Evolutionary conservation across 2,797 vertebrate genomes (phyloP).

Genomic region (Buceros bicornis): DNA sequence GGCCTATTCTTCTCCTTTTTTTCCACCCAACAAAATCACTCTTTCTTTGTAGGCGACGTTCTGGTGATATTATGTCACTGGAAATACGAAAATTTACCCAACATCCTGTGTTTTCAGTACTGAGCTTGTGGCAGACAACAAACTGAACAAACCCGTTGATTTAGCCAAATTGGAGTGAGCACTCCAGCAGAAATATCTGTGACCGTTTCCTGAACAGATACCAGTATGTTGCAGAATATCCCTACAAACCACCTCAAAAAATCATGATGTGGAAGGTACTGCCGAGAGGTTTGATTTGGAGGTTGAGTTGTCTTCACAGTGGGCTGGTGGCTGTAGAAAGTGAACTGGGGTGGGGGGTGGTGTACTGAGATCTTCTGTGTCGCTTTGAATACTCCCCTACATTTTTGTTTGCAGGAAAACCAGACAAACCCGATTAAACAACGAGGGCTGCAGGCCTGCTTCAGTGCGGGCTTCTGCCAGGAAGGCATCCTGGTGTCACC

Average conservation of each 20-base stretch:
- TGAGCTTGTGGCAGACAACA: slow-evolving; percentile 1
- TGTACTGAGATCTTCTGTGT: neutral
- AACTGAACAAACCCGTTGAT: neutral
- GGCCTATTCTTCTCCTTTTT: slow-evolving; percentile 68
- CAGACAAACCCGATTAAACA: neutral
- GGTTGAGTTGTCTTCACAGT: neutral
- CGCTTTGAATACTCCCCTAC: neutral
- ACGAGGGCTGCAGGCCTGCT: neutral
- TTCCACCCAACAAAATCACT: slow-evolving; percentile 25
- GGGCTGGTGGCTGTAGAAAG: neutral
- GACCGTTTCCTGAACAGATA: neutral
- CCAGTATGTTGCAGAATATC: neutral
- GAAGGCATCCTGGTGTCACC: neutral
- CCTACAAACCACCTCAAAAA: neutral
- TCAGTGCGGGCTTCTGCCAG: neutral
- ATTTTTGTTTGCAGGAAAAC: neutral
- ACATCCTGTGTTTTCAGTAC: neutral
- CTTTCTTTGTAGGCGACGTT: slow-evolving; percentile 59
- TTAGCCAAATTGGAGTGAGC: neutral
- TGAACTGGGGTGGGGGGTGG: neutral
- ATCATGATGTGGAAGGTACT: neutral
- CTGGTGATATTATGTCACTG: slow-evolving; percentile 66
- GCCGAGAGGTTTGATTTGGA: neutral
- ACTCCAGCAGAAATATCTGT: neutral
- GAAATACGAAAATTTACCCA: slow-evolving; percentile 45